Conservation (phyloP, 1,140 invertebrate species). For the Bombus breviceps region DNA sequence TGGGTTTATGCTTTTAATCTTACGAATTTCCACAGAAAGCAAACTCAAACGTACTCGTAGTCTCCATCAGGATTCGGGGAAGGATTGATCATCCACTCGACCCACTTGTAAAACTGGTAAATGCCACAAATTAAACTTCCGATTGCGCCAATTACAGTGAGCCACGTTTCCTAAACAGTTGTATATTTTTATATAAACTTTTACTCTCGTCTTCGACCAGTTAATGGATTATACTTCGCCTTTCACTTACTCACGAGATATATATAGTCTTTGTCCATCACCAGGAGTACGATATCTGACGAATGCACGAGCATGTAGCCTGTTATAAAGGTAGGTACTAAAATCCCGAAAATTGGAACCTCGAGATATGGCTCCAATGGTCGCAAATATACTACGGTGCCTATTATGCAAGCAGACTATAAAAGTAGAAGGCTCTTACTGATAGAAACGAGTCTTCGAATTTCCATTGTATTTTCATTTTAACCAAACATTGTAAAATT, state of each 20-base stretch:
- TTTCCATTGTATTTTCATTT: neutral
- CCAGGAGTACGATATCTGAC: conserved; percentile 43
- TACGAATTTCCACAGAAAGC: neutral
- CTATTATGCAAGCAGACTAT: conserved; percentile 67
- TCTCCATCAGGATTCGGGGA: neutral
- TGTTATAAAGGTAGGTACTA: conserved; percentile 66
- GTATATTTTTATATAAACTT: neutral
- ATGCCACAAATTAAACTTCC: conserved; percentile 43
- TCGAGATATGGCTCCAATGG: conserved; percentile 47
- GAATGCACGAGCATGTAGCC: conserved; percentile 69
- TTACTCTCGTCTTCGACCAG: neutral
- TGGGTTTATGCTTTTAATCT: too few relatives aligned
- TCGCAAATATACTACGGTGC: conserved; percentile 45
- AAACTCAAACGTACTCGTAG: conserved; percentile 9
- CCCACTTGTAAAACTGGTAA: conserved; percentile 51
- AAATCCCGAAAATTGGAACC: conserved; percentile 49
- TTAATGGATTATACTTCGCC: neutral
- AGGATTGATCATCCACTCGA: conserved; percentile 16
- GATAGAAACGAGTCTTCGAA: too few relatives aligned
- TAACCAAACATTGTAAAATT: neutral
- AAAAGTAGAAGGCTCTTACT: neutral
- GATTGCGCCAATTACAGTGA: conserved; percentile 32
- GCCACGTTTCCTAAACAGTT: conserved; percentile 48
- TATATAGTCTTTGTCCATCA: conserved; percentile 19
- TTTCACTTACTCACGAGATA: conserved; percentile 61